Conservation (phyloP, 2,797 vertebrate species). For the Falco novaeseelandiae region DNA sequence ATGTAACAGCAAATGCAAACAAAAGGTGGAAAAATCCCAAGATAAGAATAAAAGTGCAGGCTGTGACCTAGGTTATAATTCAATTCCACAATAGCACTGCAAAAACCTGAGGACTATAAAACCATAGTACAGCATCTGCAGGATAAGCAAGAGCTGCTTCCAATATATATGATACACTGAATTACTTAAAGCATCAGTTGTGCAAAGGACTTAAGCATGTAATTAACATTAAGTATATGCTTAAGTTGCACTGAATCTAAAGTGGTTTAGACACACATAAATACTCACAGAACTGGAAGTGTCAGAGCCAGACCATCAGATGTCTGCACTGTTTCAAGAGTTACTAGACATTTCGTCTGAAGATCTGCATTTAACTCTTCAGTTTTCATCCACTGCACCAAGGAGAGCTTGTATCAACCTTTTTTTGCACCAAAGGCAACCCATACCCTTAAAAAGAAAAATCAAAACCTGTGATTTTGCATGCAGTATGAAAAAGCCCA, state of each 20-base stretch:
- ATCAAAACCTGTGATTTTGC: not conserved
- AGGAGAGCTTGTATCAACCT: not conserved
- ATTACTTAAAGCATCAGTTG: not conserved
- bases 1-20: conserved; percentile 27
- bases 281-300: not conserved
- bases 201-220: not conserved
- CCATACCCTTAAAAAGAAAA: not conserved
- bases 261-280: not conserved
- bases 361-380: not conserved
- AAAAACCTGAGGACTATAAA: not conserved
- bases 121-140: not conserved
- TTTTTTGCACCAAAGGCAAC: not conserved
- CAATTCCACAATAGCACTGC: not conserved
- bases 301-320: not conserved
- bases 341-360: not conserved
- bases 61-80: not conserved
- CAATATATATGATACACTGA: not conserved
- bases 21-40: not conserved
- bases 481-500: not conserved
- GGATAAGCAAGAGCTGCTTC: not conserved
- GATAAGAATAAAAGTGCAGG: not conserved
- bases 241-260: not conserved
- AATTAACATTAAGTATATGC: not conserved
- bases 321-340: not conserved
- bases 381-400: not conserved